Evolutionary conservation across 1,140 invertebrate genomes (phyloP).

Genomic region (Lordiphosa clarofinis): DNA sequence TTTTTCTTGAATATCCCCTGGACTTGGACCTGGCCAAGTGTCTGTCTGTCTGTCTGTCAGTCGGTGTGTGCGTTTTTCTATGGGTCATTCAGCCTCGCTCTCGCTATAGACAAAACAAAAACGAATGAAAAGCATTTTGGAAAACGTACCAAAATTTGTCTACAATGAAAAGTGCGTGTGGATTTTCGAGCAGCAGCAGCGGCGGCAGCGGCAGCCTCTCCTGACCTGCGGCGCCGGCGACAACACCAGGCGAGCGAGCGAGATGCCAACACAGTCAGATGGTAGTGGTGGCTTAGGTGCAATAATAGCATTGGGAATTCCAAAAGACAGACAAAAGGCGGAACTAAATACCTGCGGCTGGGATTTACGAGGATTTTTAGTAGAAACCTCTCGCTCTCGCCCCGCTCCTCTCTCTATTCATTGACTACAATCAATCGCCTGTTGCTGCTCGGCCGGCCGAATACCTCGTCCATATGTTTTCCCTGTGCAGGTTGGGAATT

Average conservation of each 20-base stretch:
- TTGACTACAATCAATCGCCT: slow-evolving; percentile 15
- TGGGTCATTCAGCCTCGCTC: slow-evolving; percentile 24
- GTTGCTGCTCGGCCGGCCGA: slow-evolving; percentile 3
- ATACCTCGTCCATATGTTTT: slow-evolving; percentile 37
- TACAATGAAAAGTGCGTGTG: slow-evolving; percentile 46
- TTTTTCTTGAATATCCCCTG: slow-evolving; percentile 6
- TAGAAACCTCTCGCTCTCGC: neutral
- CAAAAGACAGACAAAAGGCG: slow-evolving; percentile 67
- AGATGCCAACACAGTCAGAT: slow-evolving; percentile 9
- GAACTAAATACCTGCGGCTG: slow-evolving; percentile 77
- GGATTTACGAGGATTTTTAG: slow-evolving; percentile 60
- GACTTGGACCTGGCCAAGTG: slow-evolving; percentile 34
- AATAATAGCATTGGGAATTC: slow-evolving; percentile 77
- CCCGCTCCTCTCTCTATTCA: slow-evolving; percentile 7
- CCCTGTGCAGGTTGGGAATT: slow-evolving; percentile 42
- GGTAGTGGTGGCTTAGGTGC: slow-evolving; percentile 63
- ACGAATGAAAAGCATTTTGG: slow-evolving; percentile 4
- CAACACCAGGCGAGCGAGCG: slow-evolving; percentile 14
- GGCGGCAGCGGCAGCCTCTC: slow-evolving; percentile 18
- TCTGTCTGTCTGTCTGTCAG: neutral
- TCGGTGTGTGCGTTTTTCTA: slow-evolving; percentile 1
- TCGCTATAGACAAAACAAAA: slow-evolving; percentile 19
- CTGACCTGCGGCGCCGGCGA: slow-evolving; percentile 71
- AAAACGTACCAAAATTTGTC: slow-evolving; percentile 17
- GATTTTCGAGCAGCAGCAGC: slow-evolving; percentile 42